phyloP scores from a whole-genome alignment of 2,113 vertebrate species.

The Laticauda laticaudata region DNA sequence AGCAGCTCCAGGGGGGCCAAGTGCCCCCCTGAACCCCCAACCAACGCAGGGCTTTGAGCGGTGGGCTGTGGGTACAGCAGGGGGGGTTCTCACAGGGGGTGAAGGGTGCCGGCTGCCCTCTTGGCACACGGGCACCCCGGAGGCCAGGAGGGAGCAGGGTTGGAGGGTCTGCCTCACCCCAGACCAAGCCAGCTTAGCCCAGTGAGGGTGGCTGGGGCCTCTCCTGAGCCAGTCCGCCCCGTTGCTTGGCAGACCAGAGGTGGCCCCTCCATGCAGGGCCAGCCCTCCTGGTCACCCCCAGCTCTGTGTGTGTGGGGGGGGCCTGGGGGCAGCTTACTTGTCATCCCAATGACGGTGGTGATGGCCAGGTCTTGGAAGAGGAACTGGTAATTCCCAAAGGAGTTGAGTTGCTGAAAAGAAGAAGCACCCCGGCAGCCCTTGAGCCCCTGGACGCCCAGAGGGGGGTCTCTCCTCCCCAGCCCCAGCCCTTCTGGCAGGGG shows the following conservation, averaged over 20 bases:
- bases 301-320: not conserved
- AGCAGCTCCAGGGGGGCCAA: not conserved
- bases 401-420: slow-evolving; percentile 75
- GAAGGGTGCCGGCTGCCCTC: not conserved
- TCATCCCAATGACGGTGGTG: slow-evolving; percentile 78
- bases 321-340: slow-evolving; percentile 69
- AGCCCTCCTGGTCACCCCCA: not conserved
- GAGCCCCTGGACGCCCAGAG: not conserved
- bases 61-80: not conserved
- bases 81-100: not conserved
- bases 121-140: not conserved
- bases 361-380: slow-evolving; percentile 81
- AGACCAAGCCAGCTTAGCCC: not conserved
- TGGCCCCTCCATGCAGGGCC: not conserved
- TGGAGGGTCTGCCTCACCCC: not conserved
- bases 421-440: slow-evolving; percentile 16
- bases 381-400: slow-evolving; percentile 80
- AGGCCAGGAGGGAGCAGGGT: not conserved
- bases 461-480: not conserved
- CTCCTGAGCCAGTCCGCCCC: not conserved
- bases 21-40: not conserved
- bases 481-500: not conserved
- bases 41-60: not conserved
- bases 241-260: not conserved
- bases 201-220: not conserved